Evolutionary conservation across 2,888 invertebrate species (phyloP).

Genomic region (Acanthosoma haemorrhoidale): DNA sequence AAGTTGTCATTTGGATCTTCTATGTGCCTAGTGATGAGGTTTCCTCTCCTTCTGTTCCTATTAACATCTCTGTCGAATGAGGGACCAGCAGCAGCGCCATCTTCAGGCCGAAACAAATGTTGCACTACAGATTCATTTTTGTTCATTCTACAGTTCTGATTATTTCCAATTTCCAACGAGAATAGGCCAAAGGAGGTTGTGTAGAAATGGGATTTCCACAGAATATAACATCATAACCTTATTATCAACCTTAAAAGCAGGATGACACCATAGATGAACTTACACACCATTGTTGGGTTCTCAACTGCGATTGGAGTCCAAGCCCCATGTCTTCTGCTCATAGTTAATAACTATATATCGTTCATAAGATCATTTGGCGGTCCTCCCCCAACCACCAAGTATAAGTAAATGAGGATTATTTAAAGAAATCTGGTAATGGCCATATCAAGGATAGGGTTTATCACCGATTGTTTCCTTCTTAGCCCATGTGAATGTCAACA

Average conservation of each 20-base stretch:
- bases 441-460: constrained; percentile 78
- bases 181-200: constrained; percentile 35
- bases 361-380: constrained; percentile 79
- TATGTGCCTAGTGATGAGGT: constrained; percentile 32
- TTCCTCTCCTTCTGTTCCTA: constrained; percentile 56
- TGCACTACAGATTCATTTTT: constrained; percentile 10
- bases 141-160: constrained; percentile 6
- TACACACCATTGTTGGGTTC: constrained; percentile 73
- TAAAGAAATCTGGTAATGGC: constrained; percentile 83
- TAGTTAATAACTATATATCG: constrained; percentile 85
- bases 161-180: constrained; percentile 40
- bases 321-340: constrained; percentile 64
- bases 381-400: constrained; percentile 66
- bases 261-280: constrained; percentile 90
- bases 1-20: not conserved
- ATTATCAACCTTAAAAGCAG: constrained; percentile 73
- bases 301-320: constrained; percentile 70
- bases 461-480: constrained; percentile 63
- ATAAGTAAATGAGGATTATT: constrained; percentile 73
- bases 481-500: constrained; percentile 70
- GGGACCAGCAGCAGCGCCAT: constrained; percentile 19
- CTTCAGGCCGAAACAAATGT: constrained; percentile 9
- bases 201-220: constrained; percentile 53
- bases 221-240: constrained; percentile 70
- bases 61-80: constrained; percentile 62